Evolutionary conservation across 2,888 invertebrate species (phyloP), one percentile per base, ranked within the genome.

Genomic region (Polymixis flavicincta): DNA sequence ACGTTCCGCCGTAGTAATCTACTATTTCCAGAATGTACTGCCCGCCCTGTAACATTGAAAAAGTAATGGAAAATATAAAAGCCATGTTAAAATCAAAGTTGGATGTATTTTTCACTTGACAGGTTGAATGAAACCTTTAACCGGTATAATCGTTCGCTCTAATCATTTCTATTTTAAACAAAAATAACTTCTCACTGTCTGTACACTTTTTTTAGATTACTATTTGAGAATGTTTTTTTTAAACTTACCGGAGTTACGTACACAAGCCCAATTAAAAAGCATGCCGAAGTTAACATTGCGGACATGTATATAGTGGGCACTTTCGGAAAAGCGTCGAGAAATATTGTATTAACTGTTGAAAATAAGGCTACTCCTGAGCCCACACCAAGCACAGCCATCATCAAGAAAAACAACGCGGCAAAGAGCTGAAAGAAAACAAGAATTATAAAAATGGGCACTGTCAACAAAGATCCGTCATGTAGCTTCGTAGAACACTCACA

Each of bases 371-470:
- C 98, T 45, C 98, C 97, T 60, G 98, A 98, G 0, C 98, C 98
- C 7, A 98, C 94, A 28, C 98, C 98, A 75, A 98, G 95, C 1
- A 98, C 98, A 76, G 98, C 97, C 94, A 98, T 96, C 98, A 98
- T 98, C 85, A 98, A 94, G 96, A 98, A 98, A 95, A 98, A 98
- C 2, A 98, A 93, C 2, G 98, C 97, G 0, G 98, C 96, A 92
- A 98, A 98, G 17, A 98, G 92, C 97, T 98, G 93, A 95, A 96
- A 73, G 17, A 60, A 71, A 52, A 65, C 1, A 48, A n/a, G 0
- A 61, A 42, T 0, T 52, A 22, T 78, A 32, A 42, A 28, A 55
- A 63, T 50, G 7, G n/a, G 3, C 45, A 13, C 14, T 45, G 28
- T 5, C 17, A 19, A 22, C 22, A 48, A 65, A 65, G 22, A 71